Evolutionary conservation across 64 coral and sea anemone genomes (phyloP).

Genomic region (Montipora cactus): DNA sequence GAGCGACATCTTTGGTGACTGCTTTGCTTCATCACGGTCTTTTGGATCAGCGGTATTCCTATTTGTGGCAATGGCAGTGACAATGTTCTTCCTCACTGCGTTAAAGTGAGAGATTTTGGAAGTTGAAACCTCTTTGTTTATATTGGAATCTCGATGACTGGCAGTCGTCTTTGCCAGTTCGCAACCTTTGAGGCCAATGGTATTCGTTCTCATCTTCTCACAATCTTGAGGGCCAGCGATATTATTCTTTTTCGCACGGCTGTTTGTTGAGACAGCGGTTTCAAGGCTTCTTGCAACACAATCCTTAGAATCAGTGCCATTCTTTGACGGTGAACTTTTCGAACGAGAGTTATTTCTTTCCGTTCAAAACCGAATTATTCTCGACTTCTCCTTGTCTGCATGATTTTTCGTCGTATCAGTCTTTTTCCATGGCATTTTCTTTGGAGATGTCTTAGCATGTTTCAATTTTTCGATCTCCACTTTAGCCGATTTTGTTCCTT

Average conservation of each 20-base stretch:
- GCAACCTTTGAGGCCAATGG: background rate
- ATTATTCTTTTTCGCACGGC: too few species aligned
- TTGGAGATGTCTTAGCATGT: background rate
- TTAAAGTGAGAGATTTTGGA: background rate
- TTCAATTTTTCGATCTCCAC: background rate
- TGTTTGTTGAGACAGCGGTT: too few species aligned
- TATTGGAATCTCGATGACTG: background rate
- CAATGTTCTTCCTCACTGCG: too few species aligned
- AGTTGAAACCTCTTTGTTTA: background rate
- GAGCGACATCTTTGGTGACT: background rate
- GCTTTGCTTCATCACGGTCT: background rate
- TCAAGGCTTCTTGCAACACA: too few species aligned
- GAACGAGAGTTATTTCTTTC: background rate
- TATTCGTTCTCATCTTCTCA: background rate
- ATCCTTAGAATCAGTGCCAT: background rate
- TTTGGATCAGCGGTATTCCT: background rate
- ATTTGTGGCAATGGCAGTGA: background rate
- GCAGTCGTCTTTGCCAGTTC: background rate
- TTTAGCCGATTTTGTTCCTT: background rate
- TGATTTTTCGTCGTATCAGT: background rate
- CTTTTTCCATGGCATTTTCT: background rate
- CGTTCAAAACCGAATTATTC: background rate
- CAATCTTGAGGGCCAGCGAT: background rate
- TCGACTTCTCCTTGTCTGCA: background rate
- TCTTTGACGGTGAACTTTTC: background rate